Evolutionary conservation across 1,140 invertebrate species (phyloP).

Genomic region (Drosophila malerkotliana): DNA sequence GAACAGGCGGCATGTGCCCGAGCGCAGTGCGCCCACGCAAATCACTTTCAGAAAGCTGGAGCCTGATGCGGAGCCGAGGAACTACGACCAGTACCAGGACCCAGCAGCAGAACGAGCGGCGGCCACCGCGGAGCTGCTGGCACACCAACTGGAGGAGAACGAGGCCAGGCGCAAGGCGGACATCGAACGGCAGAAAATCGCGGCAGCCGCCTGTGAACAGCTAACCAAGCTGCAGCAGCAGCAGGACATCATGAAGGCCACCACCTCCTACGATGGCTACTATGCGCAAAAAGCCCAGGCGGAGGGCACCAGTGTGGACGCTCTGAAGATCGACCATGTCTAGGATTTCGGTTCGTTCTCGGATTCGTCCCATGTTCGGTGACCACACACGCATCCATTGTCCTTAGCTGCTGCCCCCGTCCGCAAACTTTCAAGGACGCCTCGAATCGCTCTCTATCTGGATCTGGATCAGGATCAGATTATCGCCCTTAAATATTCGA

Average conservation of each 20-base stretch:
- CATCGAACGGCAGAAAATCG: slow-evolving; percentile 72
- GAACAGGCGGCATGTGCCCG: slow-evolving; percentile 51
- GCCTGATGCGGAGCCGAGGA: slow-evolving; percentile 53
- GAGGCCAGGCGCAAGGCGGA: slow-evolving; percentile 73
- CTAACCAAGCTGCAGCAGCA: slow-evolving; percentile 67
- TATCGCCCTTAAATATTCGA: slow-evolving; percentile 24
- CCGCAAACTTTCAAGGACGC: slow-evolving; percentile 24
- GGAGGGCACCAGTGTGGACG: slow-evolving; percentile 61
- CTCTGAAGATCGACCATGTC: slow-evolving; percentile 70
- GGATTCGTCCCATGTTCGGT: slow-evolving; percentile 8
- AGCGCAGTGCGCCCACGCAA: slow-evolving; percentile 54
- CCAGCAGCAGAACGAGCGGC: slow-evolving; percentile 68
- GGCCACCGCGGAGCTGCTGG: slow-evolving; percentile 67
- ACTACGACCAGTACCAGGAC: slow-evolving; percentile 71
- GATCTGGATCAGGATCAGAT: slow-evolving; percentile 43
- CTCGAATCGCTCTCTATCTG: slow-evolving; percentile 49
- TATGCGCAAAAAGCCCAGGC: slow-evolving; percentile 70
- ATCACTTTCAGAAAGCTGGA: slow-evolving; percentile 61
- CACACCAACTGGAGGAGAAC: slow-evolving; percentile 75
- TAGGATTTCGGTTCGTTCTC: slow-evolving; percentile 26
- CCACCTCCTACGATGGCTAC: slow-evolving; percentile 71
- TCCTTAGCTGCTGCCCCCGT: slow-evolving; percentile 29
- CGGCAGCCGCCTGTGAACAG: slow-evolving; percentile 72
- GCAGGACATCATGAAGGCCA: slow-evolving; percentile 72
- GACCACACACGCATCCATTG: slow-evolving; percentile 23